Base-by-base conservation (phyloP, 2,113 vertebrate genomes). In the Gallinago undulata region DNA sequence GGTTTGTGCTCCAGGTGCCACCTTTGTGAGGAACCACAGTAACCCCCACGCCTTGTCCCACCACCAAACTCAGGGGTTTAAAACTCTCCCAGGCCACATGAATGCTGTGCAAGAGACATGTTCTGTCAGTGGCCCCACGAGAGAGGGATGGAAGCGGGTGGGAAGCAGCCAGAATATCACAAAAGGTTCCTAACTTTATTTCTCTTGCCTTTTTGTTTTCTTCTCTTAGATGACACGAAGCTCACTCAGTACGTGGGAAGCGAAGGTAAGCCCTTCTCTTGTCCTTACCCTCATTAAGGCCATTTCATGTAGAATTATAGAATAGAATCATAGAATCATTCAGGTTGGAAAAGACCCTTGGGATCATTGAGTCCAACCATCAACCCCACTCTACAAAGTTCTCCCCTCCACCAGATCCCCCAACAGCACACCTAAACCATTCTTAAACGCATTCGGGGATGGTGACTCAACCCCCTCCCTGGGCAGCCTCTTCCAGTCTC, bases 161-260 rank as follows among this genome's bases (percentile, higher is more conserved):
- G 78, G 39, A 23, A 57, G 2, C 22, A 2, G 4, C 12, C 0
- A 28, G 72, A 37, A 7, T 7, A 1, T 6, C 41, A 0, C 1
- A 2, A 19, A 1, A 19, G 23, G 4, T 7, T 77, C 60, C 68
- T 35, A 7, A 76, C 4, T 56, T n/a, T 11, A 4, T 68, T 47
- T 30, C 70, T 56, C 53, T 87, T 37, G 11, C 35, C 35, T 63
- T 73, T 77, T 88, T 82, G 25, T 56, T 91, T 89, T 74, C 84
- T 84, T 96, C 79, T 97, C 89, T 35, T 91, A 99, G 99, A 99
- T 57, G 98, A 99, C 70, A 99, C 98, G 13, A 99, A 99, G 96
- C 89, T 94, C 94, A 97, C 88, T 19, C 98, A 98, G 93, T 92
- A 98, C 3, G 95, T 94, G 11, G 98, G 96, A 83, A 96, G 95